These are phyloP conservation scores for Crioceris asparagi DNA, from an alignment of 2,888 invertebrate species.

Conservation along the genomic window DNA sequence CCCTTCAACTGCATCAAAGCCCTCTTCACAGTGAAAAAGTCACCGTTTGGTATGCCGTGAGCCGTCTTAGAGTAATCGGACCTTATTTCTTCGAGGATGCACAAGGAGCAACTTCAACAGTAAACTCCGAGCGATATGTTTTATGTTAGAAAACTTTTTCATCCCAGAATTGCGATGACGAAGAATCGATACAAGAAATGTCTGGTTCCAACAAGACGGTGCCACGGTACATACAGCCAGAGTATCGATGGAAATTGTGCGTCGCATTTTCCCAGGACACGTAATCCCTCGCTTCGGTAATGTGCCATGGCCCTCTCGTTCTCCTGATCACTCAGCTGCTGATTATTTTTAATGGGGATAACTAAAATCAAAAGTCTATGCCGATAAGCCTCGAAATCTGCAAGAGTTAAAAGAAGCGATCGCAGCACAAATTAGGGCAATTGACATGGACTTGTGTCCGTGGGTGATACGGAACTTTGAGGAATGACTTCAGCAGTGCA, in stretches of 20 bases:
- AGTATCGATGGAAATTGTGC: neutral
- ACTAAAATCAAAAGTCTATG: conserved; percentile 4
- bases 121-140: conserved; percentile 3
- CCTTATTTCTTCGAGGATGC: conserved; percentile 2
- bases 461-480: conserved; percentile 6
- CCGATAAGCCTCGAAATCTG: conserved; percentile 6
- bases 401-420: conserved; percentile 7
- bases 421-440: conserved; percentile 5
- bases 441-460: conserved; percentile 5
- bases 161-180: conserved; percentile 4
- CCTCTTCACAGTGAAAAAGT: conserved; percentile 10
- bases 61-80: neutral
- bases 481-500: conserved; percentile 7
- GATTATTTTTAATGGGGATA: conserved; percentile 8
- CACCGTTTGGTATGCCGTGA: too few species aligned
- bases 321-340: conserved; percentile 4
- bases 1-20: conserved; percentile 10
- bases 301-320: conserved; percentile 4
- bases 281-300: conserved; percentile 1
- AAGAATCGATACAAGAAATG: neutral
- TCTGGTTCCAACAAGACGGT: conserved; percentile 3
- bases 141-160: conserved; percentile 3
- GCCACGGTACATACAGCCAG: conserved; percentile 4
- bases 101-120: conserved; percentile 1
- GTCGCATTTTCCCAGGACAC: conserved; percentile 1